Percentiles rank a stretch among this genome's conserved stretches.
Conservation (phyloP, 1,140 invertebrate species). For the Diploscapter pachys region DNA sequence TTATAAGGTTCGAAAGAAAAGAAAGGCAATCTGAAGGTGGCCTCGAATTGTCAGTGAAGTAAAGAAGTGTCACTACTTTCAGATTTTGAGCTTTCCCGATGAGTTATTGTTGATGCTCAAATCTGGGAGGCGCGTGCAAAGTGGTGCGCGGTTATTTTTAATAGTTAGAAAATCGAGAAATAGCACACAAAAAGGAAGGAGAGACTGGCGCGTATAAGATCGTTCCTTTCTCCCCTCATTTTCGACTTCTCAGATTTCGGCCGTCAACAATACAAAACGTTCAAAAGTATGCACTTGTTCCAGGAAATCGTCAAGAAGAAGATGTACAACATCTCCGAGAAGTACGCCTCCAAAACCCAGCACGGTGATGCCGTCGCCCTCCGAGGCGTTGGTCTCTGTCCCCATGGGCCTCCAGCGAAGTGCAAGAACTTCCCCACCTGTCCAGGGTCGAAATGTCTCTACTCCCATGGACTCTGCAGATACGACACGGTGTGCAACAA, state of each 20-base stretch:
- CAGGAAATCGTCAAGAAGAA: slow-evolving; percentile 7
- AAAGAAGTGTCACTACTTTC: not conserved
- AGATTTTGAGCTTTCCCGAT: not conserved
- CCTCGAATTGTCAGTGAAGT: not conserved
- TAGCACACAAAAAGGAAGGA: too few species aligned
- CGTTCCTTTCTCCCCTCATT: too few species aligned
- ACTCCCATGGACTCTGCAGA: slow-evolving; percentile 12
- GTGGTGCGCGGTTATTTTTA: too few species aligned
- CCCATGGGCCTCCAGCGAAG: slow-evolving; percentile 16
- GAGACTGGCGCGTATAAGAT: too few species aligned
- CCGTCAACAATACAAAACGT: too few species aligned
- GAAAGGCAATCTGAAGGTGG: too few species aligned
- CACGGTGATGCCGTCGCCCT: slow-evolving; percentile 11
- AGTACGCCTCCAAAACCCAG: too few species aligned
- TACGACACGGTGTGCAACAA: slow-evolving; percentile 13
- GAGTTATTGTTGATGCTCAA: too few species aligned
- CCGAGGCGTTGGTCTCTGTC: slow-evolving; percentile 10
- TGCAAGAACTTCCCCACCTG: slow-evolving; percentile 21
- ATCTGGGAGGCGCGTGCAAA: too few species aligned
- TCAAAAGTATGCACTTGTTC: not conserved
- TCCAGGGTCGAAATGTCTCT: slow-evolving; percentile 11
- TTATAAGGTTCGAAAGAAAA: not conserved
- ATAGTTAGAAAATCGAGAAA: too few species aligned
- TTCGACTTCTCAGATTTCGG: too few species aligned
- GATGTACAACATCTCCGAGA: not conserved